Percentiles rank a stretch among this genome's conserved stretches.
phyloP scores from a whole-genome alignment of 2,113 vertebrate species.

The Mesitornis unicolor region DNA sequence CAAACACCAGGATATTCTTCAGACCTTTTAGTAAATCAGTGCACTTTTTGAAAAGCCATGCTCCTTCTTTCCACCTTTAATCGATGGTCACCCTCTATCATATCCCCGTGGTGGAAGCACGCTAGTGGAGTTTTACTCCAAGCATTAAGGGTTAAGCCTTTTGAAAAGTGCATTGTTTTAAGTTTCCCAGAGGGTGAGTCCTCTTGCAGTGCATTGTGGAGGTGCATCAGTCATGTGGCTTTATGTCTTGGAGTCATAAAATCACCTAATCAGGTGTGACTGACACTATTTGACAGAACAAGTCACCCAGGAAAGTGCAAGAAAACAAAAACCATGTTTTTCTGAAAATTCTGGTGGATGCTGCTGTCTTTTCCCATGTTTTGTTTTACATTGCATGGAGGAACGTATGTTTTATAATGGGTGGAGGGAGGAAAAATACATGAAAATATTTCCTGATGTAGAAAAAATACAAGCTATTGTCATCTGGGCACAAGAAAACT shows the following conservation, averaged over 20 bases:
- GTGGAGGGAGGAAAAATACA: neutral
- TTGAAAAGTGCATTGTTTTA: neutral
- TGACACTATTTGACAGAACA: constrained; percentile 22
- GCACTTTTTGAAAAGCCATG: neutral
- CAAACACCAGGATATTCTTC: neutral
- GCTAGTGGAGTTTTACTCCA: neutral
- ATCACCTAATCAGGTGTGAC: constrained; percentile 16
- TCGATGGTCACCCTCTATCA: neutral
- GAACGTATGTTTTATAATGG: neutral
- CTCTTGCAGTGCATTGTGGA: neutral
- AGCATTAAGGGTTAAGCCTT: constrained; percentile 54
- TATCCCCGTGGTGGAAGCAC: neutral
- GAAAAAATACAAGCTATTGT: neutral
- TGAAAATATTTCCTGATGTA: constrained; percentile 13
- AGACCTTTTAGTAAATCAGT: neutral
- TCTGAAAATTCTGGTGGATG: neutral
- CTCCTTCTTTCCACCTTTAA: neutral
- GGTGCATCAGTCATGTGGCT: constrained; percentile 33
- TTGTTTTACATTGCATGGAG: neutral
- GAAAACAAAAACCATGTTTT: neutral
- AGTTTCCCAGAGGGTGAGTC: constrained; percentile 17
- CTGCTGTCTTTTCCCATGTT: neutral
- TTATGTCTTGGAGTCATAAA: constrained; percentile 38
- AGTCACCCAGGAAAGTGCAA: constrained; percentile 36
- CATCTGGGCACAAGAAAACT: neutral